Evolutionary conservation across 2,113 vertebrate genomes (phyloP), one percentile per base, ranked within the genome.

Genomic region (Nesogale talazaci): DNA sequence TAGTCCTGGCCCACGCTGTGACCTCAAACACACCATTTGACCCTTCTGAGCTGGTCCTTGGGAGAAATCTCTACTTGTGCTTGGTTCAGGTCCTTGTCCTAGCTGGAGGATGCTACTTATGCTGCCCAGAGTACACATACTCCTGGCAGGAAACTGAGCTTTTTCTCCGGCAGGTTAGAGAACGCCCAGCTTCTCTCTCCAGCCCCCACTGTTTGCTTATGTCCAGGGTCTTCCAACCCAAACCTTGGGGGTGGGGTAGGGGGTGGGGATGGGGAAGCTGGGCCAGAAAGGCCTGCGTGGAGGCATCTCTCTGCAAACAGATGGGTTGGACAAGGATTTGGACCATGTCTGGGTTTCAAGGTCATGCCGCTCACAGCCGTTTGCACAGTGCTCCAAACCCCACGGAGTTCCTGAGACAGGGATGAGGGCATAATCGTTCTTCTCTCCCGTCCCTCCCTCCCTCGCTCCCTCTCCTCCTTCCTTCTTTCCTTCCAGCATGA

Each of bases 61-160:
- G 8, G 59, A 38, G 56, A 31, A 25, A 17, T 72, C 38, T 31
- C 17, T 9, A 46, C 27, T 17, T 11, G 25, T 11, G 0, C 46
- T 25, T 4, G n/a, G 52, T 52, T 29, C 0, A 0, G 61, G 40
- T 86, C 75, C 46, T 52, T 12, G 46, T 52, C 46, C 46, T 52
- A 52, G 52, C n/a, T n/a, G 69, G 52, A 74, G 72, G 75, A 57
- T 0, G 78, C 77, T 19, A 2, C 7, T 52, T 16, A 23, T 3
- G 36, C 22, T 1, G 6, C n/a, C 46, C 42, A 1, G 0, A 25
- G 29, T 3, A 22, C 1, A 23, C 7, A 16, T 5, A 1, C 67
- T 10, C 0, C 59, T 10, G 1, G 10, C 1, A 2, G 1, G 6
- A 3, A 17, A 0, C 69, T 23, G 29, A 29, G 46, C 1, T 27